These are phyloP conservation scores for Eucidaris tribuloides DNA, from an alignment of 35 echinoderm and acorn worm species.

Conservation along the genomic window DNA sequence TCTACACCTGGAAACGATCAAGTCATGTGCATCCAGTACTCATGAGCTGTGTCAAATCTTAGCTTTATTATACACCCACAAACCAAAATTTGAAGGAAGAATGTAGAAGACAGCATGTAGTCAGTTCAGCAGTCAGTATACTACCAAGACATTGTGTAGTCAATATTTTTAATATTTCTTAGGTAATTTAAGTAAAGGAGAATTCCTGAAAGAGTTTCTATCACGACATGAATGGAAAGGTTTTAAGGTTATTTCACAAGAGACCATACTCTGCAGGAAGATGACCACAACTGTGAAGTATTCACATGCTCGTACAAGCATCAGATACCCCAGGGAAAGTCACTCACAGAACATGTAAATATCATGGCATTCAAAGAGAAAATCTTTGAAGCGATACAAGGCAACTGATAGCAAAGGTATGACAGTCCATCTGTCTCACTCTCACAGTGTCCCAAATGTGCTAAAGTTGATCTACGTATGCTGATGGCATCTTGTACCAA, in stretches of 20 bases:
- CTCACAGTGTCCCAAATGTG: too few species aligned
- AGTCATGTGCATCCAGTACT: background rate
- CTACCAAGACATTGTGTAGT: background rate
- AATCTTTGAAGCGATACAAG: too few species aligned
- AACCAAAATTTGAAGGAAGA: slow-evolving; percentile 31
- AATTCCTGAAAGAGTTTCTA: background rate
- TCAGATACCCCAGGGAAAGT: too few species aligned
- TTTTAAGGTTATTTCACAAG: background rate
- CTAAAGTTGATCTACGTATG: too few species aligned
- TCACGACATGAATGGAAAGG: background rate
- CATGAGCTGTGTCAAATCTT: too few species aligned
- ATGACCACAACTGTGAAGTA: background rate
- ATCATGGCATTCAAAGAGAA: too few species aligned
- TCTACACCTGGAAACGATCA: too few species aligned
- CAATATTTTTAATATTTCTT: background rate
- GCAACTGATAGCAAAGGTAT: too few species aligned
- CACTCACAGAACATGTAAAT: too few species aligned
- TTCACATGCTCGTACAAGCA: background rate
- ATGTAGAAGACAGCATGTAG: slow-evolving; percentile 10
- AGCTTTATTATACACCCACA: slow-evolving; percentile 21
- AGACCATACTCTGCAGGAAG: background rate
- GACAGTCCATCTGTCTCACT: too few species aligned
- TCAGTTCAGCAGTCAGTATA: slow-evolving; percentile 6
- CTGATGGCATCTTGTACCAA: too few species aligned
- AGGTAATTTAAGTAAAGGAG: background rate